phyloP scores from a whole-genome alignment of 2,888 invertebrate species.

The Neoitamus cyanurus region DNA sequence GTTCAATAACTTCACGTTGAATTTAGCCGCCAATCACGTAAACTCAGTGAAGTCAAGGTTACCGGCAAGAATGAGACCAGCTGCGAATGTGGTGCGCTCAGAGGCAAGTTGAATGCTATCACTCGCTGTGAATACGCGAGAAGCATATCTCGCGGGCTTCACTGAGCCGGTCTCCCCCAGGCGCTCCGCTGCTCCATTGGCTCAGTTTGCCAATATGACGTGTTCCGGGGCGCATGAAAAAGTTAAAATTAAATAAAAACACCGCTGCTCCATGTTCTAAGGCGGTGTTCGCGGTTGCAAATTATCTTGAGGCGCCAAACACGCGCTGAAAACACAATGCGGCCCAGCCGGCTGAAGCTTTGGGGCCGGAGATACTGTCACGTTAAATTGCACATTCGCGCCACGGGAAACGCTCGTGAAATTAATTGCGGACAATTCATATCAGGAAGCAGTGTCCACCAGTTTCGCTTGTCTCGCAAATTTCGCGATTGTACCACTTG shows the following conservation, averaged over 20 bases:
- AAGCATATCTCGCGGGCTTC: neutral
- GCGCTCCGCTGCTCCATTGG: neutral
- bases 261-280: neutral
- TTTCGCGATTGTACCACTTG: neutral
- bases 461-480: neutral
- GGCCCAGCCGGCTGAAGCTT: neutral
- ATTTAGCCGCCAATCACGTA: conserved; percentile 21
- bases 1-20: neutral
- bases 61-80: conserved; percentile 4
- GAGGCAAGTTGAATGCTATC: conserved; percentile 10
- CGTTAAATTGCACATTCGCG: neutral
- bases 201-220: neutral
- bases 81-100: neutral
- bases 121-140: neutral
- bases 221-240: neutral
- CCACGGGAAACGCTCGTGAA: neutral
- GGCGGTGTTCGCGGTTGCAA: neutral
- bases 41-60: conserved; percentile 18
- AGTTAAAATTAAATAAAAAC: neutral
- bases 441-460: neutral
- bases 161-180: neutral
- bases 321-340: conserved; percentile 6
- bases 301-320: neutral
- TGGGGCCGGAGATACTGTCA: neutral
- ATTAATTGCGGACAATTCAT: conserved; percentile 3